phyloP scores from a whole-genome alignment of 2,888 invertebrate genomes.

The Agrotis puta region DNA sequence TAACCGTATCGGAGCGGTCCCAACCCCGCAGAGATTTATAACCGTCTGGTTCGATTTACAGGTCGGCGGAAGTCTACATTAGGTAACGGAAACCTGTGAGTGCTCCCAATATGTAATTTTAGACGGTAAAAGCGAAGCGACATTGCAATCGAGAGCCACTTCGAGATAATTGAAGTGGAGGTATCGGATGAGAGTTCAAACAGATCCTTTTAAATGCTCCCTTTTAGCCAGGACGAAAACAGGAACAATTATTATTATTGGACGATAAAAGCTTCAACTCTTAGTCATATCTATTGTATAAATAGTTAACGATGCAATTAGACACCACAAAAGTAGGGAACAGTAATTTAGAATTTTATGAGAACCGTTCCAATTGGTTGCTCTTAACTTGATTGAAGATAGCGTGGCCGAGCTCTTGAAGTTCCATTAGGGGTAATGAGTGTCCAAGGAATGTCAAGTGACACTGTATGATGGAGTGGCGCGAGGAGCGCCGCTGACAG shows the following conservation, averaged over 20 bases:
- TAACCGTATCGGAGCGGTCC: constrained; percentile 85
- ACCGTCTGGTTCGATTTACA: constrained; percentile 84
- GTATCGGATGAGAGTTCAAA: constrained; percentile 68
- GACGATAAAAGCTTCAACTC: constrained; percentile 73
- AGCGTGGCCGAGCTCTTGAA: constrained; percentile 77
- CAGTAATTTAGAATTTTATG: constrained; percentile 71
- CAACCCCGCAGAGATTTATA: constrained; percentile 85
- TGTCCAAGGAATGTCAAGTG: constrained; percentile 81
- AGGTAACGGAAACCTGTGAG: constrained; percentile 85
- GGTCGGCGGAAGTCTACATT: constrained; percentile 86
- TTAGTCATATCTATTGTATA: constrained; percentile 69
- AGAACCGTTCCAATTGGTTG: constrained; percentile 70
- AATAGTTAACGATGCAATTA: constrained; percentile 65
- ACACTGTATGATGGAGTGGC: constrained; percentile 84
- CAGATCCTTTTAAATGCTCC: constrained; percentile 68
- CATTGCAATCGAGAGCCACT: constrained; percentile 74
- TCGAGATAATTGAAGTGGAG: constrained; percentile 77
- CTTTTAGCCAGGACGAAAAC: constrained; percentile 66
- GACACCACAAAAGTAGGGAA: constrained; percentile 59
- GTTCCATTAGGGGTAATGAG: constrained; percentile 86
- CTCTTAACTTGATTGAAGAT: constrained; percentile 78
- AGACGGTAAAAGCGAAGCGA: constrained; percentile 78
- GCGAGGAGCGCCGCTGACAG: constrained; percentile 84
- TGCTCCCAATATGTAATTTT: constrained; percentile 80
- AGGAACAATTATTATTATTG: constrained; percentile 61